These are phyloP conservation scores for Chrysolina americana DNA, from an alignment of 2,888 invertebrate species.

Conservation along the genomic window DNA sequence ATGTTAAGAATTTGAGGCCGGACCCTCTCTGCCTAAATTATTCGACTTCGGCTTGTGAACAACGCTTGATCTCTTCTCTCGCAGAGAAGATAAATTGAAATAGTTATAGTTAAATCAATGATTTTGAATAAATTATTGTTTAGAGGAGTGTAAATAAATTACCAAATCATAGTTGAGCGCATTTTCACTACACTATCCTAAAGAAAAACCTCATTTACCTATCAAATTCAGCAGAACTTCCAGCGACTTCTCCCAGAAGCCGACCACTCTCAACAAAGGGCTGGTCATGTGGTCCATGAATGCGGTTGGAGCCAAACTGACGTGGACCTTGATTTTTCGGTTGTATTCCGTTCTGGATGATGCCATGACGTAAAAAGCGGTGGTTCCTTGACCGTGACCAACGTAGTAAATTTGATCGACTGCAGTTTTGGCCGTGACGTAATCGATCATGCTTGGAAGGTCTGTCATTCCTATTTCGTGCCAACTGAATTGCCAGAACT, in stretches of 20 bases:
- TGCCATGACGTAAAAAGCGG: constrained; percentile 78
- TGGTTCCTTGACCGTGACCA: constrained; percentile 87
- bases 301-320: constrained; percentile 80
- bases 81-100: too few species aligned
- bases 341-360: constrained; percentile 78
- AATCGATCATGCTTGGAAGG: constrained; percentile 86
- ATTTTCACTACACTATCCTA: too few species aligned
- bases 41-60: too few species aligned
- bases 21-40: too few species aligned
- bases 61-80: too few species aligned
- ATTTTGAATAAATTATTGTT: too few species aligned
- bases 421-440: constrained; percentile 74
- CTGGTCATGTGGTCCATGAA: constrained; percentile 73
- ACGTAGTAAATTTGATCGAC: constrained; percentile 79
- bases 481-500: constrained; percentile 76
- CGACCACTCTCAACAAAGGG: constrained; percentile 58
- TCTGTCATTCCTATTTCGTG: constrained; percentile 87
- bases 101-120: too few species aligned
- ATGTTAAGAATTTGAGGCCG: too few species aligned
- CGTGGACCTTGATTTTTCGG: constrained; percentile 77
- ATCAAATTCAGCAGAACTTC: constrained; percentile 59
- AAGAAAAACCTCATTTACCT: constrained; percentile 54
- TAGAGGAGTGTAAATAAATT: too few species aligned
- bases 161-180: too few species aligned
- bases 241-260: constrained; percentile 54